These are phyloP conservation scores for Ibycter americanus DNA, from an alignment of 2,797 vertebrate species.

Conservation along the genomic window DNA sequence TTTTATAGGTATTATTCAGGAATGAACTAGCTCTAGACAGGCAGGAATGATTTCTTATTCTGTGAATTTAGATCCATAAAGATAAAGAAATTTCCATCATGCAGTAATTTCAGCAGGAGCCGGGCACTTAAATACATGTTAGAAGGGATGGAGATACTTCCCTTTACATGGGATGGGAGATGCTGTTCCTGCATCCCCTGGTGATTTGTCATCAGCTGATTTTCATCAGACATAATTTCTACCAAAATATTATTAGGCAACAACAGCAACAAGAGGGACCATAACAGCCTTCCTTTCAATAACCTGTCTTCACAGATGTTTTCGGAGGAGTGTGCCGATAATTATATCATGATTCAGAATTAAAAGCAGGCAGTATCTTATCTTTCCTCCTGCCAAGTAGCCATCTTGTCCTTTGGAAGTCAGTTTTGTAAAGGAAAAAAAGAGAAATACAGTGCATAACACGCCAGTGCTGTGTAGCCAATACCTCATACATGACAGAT, in stretches of 20 bases:
- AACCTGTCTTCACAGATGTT: neutral
- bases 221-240: neutral
- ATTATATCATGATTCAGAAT: neutral
- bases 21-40: neutral
- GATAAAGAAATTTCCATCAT: neutral
- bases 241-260: neutral
- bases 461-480: neutral
- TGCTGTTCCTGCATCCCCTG: neutral
- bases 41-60: neutral
- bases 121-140: neutral
- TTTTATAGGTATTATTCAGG: neutral
- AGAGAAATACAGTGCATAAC: neutral
- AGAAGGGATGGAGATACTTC: neutral
- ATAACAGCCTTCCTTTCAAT: neutral
- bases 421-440: neutral
- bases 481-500: neutral
- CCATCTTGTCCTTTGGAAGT: neutral
- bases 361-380: constrained; percentile 4
- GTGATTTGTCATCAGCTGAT: neutral
- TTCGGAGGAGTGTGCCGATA: neutral
- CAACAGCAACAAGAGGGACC: neutral
- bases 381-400: neutral
- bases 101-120: neutral
- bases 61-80: neutral
- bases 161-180: neutral